phyloP scores from a whole-genome alignment of 2,888 invertebrate genomes.

The Colletes collaris region DNA sequence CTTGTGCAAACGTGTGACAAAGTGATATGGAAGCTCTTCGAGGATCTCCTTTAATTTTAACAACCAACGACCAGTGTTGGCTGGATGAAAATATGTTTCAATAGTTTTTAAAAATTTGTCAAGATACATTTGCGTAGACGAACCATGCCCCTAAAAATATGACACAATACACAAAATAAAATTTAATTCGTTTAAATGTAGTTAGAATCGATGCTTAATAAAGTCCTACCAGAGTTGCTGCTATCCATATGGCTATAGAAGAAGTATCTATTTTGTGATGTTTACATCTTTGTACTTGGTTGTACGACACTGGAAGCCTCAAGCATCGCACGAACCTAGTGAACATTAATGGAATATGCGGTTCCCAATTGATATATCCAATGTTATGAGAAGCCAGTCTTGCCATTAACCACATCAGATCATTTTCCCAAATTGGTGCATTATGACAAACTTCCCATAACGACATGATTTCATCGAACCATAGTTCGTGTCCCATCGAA shows the following conservation, averaged over 20 bases:
- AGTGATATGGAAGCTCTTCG: constrained; percentile 87
- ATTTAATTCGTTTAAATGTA: background rate
- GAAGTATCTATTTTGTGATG: constrained; percentile 84
- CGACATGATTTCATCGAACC: constrained; percentile 91
- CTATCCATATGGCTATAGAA: constrained; percentile 84
- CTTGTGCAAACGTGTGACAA: constrained; percentile 86
- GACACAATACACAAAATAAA: background rate
- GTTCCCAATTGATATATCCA: constrained; percentile 94
- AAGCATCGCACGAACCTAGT: constrained; percentile 89
- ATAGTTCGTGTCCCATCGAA: constrained; percentile 88
- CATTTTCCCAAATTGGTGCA: constrained; percentile 87
- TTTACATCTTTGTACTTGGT: constrained; percentile 86
- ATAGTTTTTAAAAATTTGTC: constrained; percentile 92
- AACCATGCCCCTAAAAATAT: constrained; percentile 83
- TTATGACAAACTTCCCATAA: constrained; percentile 92
- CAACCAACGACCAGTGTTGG: constrained; percentile 93
- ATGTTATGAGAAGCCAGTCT: constrained; percentile 89
- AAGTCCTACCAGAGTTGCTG: constrained; percentile 84
- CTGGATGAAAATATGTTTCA: constrained; percentile 95
- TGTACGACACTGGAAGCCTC: constrained; percentile 91
- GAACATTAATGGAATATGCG: constrained; percentile 91
- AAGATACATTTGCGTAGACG: constrained; percentile 88
- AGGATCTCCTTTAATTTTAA: constrained; percentile 87
- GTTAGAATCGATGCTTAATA: background rate
- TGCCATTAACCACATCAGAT: constrained; percentile 89